A percentile compares a stretch with the other conserved stretches of the same genome.
Evolutionary conservation across 2,888 invertebrate species (phyloP).

Genomic region (Erebia aethiops): DNA sequence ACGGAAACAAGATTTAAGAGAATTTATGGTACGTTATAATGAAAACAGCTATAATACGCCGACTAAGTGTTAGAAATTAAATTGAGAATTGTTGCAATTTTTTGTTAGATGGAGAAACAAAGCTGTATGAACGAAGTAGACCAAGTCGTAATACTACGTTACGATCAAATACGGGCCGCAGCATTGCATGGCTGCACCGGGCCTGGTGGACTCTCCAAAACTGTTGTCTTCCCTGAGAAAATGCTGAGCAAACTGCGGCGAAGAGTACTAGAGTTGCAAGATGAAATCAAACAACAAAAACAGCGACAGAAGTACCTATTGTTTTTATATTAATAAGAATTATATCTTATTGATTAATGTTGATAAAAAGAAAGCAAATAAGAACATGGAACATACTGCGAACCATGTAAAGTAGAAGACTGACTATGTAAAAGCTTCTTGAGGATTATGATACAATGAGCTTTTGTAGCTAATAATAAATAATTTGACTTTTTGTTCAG

Average conservation of each 20-base stretch:
- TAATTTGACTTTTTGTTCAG: conserved; percentile 56
- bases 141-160: conserved; percentile 85
- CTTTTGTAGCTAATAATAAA: neutral
- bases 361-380: neutral
- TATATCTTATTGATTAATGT: neutral
- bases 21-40: conserved; percentile 82
- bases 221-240: conserved; percentile 85
- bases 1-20: conserved; percentile 83
- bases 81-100: neutral
- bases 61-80: neutral
- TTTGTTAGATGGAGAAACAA: conserved; percentile 88
- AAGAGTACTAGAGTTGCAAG: conserved; percentile 85
- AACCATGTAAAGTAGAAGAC: neutral
- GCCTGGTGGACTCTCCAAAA: conserved; percentile 64
- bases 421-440: too few relatives aligned
- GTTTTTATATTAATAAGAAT: too few relatives aligned
- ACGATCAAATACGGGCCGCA: conserved; percentile 85
- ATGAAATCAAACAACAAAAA: conserved; percentile 85
- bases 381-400: neutral
- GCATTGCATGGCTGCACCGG: conserved; percentile 72
- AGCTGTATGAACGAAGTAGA: conserved; percentile 90
- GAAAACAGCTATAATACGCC: neutral
- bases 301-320: conserved; percentile 81
- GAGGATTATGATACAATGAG: too few relatives aligned
- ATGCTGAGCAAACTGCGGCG: conserved; percentile 82